Evolutionary conservation across 2,888 invertebrate species (phyloP), one percentile per base, ranked within the genome.

Genomic region (Ennomos quercinarius): DNA sequence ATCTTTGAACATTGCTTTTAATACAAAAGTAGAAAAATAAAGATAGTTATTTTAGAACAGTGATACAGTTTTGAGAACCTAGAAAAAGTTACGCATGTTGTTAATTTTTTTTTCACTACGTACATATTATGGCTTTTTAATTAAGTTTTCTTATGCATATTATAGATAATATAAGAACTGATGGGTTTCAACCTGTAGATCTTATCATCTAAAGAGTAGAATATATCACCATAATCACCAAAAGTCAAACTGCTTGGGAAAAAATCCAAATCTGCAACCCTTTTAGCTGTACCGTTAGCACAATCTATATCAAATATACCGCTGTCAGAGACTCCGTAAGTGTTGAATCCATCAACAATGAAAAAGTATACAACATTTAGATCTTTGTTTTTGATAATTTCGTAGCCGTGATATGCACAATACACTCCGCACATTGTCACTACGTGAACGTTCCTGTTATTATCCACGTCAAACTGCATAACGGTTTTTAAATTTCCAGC

Each of bases 161-260:
- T 86, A 65, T 89, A 90, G 49, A 90, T 69, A 39, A 80, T 72
- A 77, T 87, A 90, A 61, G 86, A 84, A 68, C 67, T 81, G 1
- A 91, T 75, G 0, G 91, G 91, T 61, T 68, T 87, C 66, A 91
- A 76, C 71, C 80, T 84, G 65, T 76, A 91, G 46, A 91, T 86
- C 53, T 65, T 74, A 66, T 85, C 75, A 34, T 87, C 81, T 1
- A 76, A 59, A 2, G 86, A 80, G 65, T 89, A 91, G 66, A 80
- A 89, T 64, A 91, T 83, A 56, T 91, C 91, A 0, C 91, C 91
- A 27, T 91, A 89, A 53, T 91, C 91, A 0, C 91, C 91, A 47
- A 86, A 85, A 4, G 84, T 79, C 13, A 91, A 83, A 53, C 91
- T 88, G 44, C 74, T 70, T 0, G 90, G 86, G 9, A 68, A 70